Evolutionary conservation across 2,113 vertebrate species (phyloP).

Genomic region (Ptilorrhoa leucosticta): DNA sequence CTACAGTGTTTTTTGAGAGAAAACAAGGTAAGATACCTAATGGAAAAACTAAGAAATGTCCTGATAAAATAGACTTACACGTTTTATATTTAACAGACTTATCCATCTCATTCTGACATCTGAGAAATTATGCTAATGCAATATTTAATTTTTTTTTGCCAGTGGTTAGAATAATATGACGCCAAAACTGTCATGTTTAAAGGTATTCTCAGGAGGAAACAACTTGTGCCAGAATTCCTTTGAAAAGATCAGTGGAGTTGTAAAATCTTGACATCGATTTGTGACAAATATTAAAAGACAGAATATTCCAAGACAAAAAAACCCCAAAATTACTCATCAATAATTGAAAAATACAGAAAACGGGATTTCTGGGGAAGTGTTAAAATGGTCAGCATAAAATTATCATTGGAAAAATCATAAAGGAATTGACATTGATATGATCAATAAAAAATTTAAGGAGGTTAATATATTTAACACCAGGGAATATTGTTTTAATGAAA

Average conservation of each 20-base stretch:
- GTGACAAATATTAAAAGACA: neutral
- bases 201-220: neutral
- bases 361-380: neutral
- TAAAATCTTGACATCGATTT: neutral
- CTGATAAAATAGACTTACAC: neutral
- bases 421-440: neutral
- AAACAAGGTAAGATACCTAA: neutral
- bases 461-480: neutral
- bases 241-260: neutral
- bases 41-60: neutral
- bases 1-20: neutral
- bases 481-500: neutral
- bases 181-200: neutral
- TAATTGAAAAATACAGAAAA: neutral
- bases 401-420: neutral
- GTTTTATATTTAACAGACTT: neutral
- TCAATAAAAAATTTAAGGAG: neutral
- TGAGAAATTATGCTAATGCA: neutral
- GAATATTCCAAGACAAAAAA: neutral
- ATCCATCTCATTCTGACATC: neutral
- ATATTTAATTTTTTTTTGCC: neutral
- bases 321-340: neutral
- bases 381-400: neutral
- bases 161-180: neutral
- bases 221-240: neutral